phyloP scores from a whole-genome alignment of 2,113 vertebrate genomes.

The Jaculus jaculus region DNA sequence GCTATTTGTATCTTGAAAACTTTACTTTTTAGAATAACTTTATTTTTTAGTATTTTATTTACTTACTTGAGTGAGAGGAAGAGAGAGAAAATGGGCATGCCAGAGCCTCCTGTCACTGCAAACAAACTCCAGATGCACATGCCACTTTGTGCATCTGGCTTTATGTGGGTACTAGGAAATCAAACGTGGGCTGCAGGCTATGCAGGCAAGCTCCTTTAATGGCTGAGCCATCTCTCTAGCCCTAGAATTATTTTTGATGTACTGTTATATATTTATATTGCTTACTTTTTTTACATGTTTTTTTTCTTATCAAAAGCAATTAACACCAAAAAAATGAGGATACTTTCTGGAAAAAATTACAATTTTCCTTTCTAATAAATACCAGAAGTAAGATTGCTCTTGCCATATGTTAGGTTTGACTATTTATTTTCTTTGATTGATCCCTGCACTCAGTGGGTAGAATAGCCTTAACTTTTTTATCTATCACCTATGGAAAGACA shows the following conservation, averaged over 20 bases:
- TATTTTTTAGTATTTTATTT: not conserved
- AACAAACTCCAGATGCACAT: too few relatives aligned
- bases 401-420: not conserved
- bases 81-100: too few relatives aligned
- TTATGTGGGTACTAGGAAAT: too few relatives aligned
- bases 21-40: not conserved
- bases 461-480: not conserved
- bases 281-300: not conserved
- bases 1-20: not conserved
- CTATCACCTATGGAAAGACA: not conserved
- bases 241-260: too few relatives aligned
- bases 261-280: not conserved
- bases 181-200: too few relatives aligned
- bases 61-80: too few relatives aligned
- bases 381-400: not conserved
- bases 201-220: too few relatives aligned
- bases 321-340: not conserved
- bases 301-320: not conserved
- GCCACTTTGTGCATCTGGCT: too few relatives aligned
- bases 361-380: slow-evolving; percentile 25
- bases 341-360: not conserved
- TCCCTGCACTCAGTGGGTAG: not conserved
- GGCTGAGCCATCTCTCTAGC: too few relatives aligned
- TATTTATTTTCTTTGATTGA: not conserved
- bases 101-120: too few relatives aligned